These are phyloP conservation scores for Paradisaea rubra DNA, from an alignment of 2,113 vertebrate species.

Conservation along the genomic window DNA sequence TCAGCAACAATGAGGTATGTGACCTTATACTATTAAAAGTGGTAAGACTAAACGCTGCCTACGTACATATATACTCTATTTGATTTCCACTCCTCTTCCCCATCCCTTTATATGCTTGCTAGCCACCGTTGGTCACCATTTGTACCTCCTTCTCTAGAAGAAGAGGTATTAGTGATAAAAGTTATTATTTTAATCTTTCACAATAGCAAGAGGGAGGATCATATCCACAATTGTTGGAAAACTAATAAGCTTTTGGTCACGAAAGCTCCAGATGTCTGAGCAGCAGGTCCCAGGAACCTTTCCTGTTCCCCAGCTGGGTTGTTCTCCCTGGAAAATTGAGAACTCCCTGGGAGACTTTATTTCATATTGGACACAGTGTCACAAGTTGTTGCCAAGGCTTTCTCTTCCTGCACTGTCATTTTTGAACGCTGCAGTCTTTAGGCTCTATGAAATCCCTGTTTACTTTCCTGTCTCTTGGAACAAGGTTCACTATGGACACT, in stretches of 20 bases:
- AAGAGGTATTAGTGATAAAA: background rate
- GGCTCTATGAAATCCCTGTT: background rate
- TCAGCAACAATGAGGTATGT: background rate
- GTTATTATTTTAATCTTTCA: background rate
- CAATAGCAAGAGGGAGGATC: background rate
- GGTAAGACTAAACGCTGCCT: accelerated
- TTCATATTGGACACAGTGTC: background rate
- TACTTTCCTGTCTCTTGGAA: background rate
- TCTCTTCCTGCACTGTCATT: background rate
- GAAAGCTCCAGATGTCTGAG: background rate
- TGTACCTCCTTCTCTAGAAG: background rate
- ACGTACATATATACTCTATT: background rate
- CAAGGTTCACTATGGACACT: background rate
- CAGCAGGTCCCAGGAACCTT: background rate
- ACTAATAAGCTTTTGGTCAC: background rate
- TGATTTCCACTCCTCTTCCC: background rate
- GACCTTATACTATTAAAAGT: background rate
- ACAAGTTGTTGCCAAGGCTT: background rate
- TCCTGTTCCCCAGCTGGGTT: background rate
- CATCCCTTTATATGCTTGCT: background rate
- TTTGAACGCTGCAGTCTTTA: background rate
- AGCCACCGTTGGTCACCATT: background rate
- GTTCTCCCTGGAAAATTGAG: background rate
- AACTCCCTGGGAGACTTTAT: background rate
- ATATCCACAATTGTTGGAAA: background rate